These are phyloP conservation scores for Orientallactaga bullata DNA, from an alignment of 2,113 vertebrate species.

Conservation along the genomic window DNA sequence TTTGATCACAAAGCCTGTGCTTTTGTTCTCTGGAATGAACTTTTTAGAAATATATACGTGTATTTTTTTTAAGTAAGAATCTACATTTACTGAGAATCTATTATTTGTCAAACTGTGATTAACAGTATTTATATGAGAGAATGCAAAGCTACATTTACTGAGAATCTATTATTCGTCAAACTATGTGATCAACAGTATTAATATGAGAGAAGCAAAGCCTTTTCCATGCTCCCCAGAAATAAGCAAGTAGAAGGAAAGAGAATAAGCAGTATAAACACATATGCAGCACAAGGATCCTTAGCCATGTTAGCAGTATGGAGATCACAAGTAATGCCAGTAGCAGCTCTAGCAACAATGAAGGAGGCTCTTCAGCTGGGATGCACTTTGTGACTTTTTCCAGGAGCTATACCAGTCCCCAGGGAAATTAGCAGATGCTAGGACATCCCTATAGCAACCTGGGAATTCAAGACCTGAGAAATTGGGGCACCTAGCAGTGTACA, in stretches of 20 bases:
- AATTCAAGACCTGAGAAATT: not conserved
- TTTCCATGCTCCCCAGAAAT: not conserved
- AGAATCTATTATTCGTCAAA: not conserved
- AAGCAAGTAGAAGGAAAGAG: not conserved
- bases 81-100: not conserved
- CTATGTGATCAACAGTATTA: not conserved
- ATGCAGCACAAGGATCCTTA: not conserved
- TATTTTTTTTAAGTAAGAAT: not conserved
- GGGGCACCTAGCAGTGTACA: not conserved
- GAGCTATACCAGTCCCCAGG: not conserved
- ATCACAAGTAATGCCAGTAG: not conserved
- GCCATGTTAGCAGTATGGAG: not conserved
- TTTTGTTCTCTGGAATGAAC: not conserved
- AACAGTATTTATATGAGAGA: not conserved
- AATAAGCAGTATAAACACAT: not conserved
- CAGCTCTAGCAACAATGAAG: not conserved
- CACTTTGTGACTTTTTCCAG: not conserved
- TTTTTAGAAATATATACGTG: not conserved
- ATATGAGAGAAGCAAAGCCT: not conserved
- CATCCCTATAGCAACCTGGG: not conserved
- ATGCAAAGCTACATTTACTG: not conserved
- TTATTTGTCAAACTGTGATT: slow-evolving; percentile 3
- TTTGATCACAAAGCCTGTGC: not conserved
- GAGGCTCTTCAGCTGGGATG: not conserved
- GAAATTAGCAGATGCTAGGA: slow-evolving; percentile 2